These are phyloP conservation scores for Sycophila sp. DNA, from an alignment of 1,140 invertebrate species.

Conservation along the genomic window DNA sequence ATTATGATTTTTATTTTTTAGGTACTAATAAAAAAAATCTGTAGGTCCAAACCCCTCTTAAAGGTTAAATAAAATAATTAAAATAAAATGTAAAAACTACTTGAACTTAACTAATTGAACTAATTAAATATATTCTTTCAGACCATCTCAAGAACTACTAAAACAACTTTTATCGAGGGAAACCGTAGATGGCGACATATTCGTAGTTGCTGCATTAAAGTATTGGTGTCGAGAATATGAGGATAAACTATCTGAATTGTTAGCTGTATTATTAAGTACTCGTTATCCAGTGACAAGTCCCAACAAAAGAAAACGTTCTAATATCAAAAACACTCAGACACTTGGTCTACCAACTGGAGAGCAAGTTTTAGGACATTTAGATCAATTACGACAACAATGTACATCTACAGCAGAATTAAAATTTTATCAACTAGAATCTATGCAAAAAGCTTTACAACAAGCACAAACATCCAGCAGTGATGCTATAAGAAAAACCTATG, in stretches of 20 bases:
- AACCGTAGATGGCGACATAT: conserved; percentile 76
- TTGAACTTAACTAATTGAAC: background rate
- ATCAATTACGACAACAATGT: conserved; percentile 85
- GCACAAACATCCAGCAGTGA: conserved; percentile 84
- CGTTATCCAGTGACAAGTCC: conserved; percentile 86
- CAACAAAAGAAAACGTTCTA: conserved; percentile 87
- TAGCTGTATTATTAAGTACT: conserved; percentile 80
- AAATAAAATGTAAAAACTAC: no score
- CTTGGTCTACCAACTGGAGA: conserved; percentile 74
- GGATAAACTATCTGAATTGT: conserved; percentile 87
- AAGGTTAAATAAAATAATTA: no score
- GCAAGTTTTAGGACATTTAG: conserved; percentile 90
- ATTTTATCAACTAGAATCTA: conserved; percentile 82
- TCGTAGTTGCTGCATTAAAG: conserved; percentile 88
- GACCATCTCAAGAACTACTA: conserved; percentile 86
- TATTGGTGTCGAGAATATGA: conserved; percentile 94
- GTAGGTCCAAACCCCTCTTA: no score
- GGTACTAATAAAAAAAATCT: no score
- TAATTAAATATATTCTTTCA: conserved; percentile 53
- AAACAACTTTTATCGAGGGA: conserved; percentile 85
- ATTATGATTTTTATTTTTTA: no score
- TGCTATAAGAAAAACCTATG: conserved; percentile 86
- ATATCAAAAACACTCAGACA: conserved; percentile 71
- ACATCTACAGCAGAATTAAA: conserved; percentile 69
- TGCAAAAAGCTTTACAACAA: conserved; percentile 88